A percentile compares a stretch with the other conserved stretches of the same genome.
These are phyloP conservation scores for Achlya flavicornis DNA, from an alignment of 2,888 invertebrate genomes.

Conservation along the genomic window DNA sequence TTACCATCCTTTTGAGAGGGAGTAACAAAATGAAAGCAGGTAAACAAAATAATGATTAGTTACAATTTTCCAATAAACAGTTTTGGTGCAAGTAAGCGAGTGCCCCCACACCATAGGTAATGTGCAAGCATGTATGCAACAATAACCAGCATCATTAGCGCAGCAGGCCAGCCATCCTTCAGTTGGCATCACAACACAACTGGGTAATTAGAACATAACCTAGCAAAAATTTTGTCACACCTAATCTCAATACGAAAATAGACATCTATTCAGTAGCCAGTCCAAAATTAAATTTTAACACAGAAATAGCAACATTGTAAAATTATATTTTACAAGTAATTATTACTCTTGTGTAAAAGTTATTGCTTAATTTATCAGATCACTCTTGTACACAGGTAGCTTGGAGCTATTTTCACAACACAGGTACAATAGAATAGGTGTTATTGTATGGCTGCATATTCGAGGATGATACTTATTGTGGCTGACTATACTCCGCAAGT, in stretches of 20 bases:
- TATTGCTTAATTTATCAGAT: conserved; percentile 57
- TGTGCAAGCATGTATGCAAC: conserved; percentile 4
- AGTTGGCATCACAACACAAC: conserved; percentile 27
- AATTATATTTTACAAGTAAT: conserved; percentile 49
- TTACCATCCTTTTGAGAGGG: background rate
- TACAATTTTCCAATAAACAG: background rate
- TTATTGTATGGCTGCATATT: background rate
- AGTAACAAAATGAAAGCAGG: conserved; percentile 5
- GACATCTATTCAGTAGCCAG: conserved; percentile 30
- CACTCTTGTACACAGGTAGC: conserved; percentile 44
- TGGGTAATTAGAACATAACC: conserved; percentile 32
- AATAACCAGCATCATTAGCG: background rate
- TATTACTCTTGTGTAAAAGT: conserved; percentile 37
- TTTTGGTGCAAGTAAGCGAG: conserved; percentile 7
- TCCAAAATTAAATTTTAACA: conserved; percentile 31
- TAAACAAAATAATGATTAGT: background rate
- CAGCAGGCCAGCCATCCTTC: background rate
- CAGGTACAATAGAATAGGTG: background rate
- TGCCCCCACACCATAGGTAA: conserved; percentile 1
- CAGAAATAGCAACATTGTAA: conserved; percentile 42
- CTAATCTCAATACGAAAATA: conserved; percentile 38
- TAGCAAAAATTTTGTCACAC: conserved; percentile 31
- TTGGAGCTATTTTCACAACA: conserved; percentile 46
- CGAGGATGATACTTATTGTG: background rate
- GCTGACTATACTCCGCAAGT: conserved; percentile 11